phyloP scores from a whole-genome alignment of 1,140 invertebrate genomes.

The Ips nitidus region DNA sequence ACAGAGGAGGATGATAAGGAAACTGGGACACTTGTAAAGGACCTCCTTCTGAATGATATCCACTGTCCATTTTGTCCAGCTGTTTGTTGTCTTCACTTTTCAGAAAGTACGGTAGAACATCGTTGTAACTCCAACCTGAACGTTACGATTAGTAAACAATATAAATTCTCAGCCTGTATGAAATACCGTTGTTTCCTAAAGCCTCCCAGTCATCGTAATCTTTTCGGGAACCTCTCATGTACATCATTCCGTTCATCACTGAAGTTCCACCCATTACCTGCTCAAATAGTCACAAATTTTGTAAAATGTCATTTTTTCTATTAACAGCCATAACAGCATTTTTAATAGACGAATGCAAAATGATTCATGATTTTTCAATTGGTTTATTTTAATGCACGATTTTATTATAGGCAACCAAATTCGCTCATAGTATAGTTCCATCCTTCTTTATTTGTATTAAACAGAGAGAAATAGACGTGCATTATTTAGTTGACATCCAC shows the following conservation, averaged over 20 bases:
- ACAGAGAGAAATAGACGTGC: not conserved
- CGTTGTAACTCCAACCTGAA: slow-evolving; percentile 78
- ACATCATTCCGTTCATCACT: slow-evolving; percentile 96
- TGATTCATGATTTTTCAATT: too few species aligned
- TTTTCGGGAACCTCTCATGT: slow-evolving; percentile 85
- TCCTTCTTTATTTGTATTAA: not conserved
- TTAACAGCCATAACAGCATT: too few species aligned
- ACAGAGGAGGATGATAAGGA: slow-evolving; percentile 82
- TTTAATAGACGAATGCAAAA: too few species aligned
- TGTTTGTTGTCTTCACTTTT: slow-evolving; percentile 85
- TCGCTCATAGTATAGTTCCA: too few species aligned
- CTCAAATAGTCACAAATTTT: not conserved
- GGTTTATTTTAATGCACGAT: too few species aligned
- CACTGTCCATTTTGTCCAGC: slow-evolving; percentile 70
- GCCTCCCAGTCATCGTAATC: slow-evolving; percentile 92
- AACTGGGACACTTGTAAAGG: slow-evolving; percentile 79
- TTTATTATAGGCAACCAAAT: too few species aligned
- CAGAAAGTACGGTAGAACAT: slow-evolving; percentile 84
- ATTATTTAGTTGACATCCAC: too few species aligned
- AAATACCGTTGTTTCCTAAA: slow-evolving; percentile 73
- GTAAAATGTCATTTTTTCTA: too few species aligned
- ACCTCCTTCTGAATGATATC: slow-evolving; percentile 77
- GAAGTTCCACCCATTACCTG: slow-evolving; percentile 86
- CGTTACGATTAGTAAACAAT: not conserved
- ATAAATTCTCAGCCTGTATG: not conserved